Base-by-base conservation (phyloP, 2,888 invertebrate species). In the Latrodectus hesperus region DNA sequence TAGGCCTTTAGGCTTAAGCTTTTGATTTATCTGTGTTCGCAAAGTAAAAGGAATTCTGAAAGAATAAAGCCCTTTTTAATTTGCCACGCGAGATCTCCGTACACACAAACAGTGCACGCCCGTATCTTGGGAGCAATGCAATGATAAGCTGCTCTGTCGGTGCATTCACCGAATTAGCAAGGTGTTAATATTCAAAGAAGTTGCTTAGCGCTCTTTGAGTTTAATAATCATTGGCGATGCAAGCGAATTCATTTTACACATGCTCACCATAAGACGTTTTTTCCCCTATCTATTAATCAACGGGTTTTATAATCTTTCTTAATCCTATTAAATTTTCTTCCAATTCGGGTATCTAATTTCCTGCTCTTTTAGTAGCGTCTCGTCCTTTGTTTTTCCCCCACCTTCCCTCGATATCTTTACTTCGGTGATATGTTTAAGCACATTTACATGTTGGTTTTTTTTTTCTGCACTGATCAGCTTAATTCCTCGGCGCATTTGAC, bases 291-390 rank as follows among this genome's bases (percentile, higher is more conserved):
- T 87, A 87, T 87, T 87, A 87, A 87, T 87, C 87, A 87, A 87
- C 87, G 81, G 81, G 77, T 87, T 81, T 82, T 82, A 82, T 82
- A 82, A 81, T 82, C 87, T 78, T 71, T 51, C 82, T 82, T 87
- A 82, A 87, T 87, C 87, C 87, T 82, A 87, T 87, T 87, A 87
- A 87, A 87, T 82, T 82, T 87, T 87, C 77, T 73, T 87, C 77
- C 72, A 82, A 87, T 82, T 82, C 78, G 72, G 80, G 77, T 81
- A 73, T 81, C 81, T 87, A 81, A 82, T 87, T 87, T 87, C 87
- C 65, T 77, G 72, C 87, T 86, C 86, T 86, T 81, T 86, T 86
- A 86, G 79, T 68, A 11, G 68, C 79, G 72, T 78, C 55, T 51
- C 79, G 65, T 68, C 83, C 75, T 84, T 77, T 71, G 78, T 84